Conservation (phyloP, 2,113 vertebrate genomes). For the Nesogale talazaci region DNA sequence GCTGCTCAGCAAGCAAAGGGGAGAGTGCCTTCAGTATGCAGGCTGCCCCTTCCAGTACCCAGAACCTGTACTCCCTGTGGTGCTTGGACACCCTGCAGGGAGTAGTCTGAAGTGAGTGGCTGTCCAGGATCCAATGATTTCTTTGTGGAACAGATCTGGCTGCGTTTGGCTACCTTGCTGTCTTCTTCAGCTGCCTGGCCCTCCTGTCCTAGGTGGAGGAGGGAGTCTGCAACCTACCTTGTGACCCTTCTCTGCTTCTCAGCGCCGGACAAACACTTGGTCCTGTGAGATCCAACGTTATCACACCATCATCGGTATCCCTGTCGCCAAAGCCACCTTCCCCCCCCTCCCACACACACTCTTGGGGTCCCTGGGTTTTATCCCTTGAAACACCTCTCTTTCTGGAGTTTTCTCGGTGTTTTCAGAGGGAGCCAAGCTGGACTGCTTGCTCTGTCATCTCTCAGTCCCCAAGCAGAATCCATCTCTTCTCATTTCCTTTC, state of each 20-base stretch:
- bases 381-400: background rate
- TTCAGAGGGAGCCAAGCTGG: background rate
- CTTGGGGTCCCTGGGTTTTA: background rate
- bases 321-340: background rate
- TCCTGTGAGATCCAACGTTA: accelerated
- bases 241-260: background rate
- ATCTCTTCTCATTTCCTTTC: background rate
- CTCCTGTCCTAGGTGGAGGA: background rate
- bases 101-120: background rate
- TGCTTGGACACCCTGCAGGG: background rate
- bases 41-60: background rate
- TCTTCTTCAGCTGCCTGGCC: background rate
- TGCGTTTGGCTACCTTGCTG: background rate
- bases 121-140: too few relatives aligned
- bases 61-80: too few relatives aligned
- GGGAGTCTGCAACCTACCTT: background rate
- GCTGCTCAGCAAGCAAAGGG: background rate
- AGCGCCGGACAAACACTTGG: accelerated
- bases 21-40: background rate
- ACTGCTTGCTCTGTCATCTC: background rate
- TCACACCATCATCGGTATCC: accelerated
- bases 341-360: too few relatives aligned
- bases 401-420: background rate
- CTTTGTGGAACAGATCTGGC: background rate
- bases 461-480: accelerated